These are phyloP conservation scores for Dichetophora obliterata DNA, from an alignment of 2,888 invertebrate species.

Conservation along the genomic window DNA sequence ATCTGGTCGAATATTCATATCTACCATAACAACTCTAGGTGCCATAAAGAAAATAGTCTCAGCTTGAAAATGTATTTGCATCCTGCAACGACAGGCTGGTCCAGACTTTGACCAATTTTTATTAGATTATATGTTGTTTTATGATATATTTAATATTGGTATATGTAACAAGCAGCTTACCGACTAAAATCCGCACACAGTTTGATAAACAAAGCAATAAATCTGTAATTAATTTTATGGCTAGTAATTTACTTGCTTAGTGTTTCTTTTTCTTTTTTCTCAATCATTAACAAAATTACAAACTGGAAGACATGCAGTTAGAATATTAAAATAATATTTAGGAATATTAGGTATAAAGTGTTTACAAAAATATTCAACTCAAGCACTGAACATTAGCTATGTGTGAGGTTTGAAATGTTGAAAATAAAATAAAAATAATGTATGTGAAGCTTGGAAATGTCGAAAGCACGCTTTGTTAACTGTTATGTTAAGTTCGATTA, in stretches of 20 bases:
- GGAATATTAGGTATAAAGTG: not conserved
- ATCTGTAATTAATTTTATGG: not conserved
- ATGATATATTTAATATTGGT: not conserved
- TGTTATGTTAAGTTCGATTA: not conserved
- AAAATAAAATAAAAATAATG: not conserved
- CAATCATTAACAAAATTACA: not conserved
- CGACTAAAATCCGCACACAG: not conserved
- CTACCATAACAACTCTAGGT: too few species aligned
- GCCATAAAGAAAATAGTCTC: too few species aligned
- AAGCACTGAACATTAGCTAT: not conserved
- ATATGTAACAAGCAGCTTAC: conserved; percentile 3
- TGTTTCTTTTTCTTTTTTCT: not conserved
- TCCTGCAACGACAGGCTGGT: too few species aligned
- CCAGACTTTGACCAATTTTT: not conserved
- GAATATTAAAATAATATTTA: not conserved
- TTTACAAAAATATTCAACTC: not conserved
- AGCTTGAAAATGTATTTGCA: too few species aligned
- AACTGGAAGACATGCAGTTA: conserved; percentile 17
- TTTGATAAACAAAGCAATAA: not conserved
- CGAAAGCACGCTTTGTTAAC: conserved; percentile 35
- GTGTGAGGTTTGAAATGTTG: not conserved
- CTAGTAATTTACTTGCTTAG: not conserved
- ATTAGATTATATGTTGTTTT: not conserved
- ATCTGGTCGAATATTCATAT: too few species aligned
- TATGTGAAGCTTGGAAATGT: conserved; percentile 1